These are phyloP conservation scores for Heliconius erato DNA, from an alignment of 2,888 invertebrate genomes.

Conservation along the genomic window DNA sequence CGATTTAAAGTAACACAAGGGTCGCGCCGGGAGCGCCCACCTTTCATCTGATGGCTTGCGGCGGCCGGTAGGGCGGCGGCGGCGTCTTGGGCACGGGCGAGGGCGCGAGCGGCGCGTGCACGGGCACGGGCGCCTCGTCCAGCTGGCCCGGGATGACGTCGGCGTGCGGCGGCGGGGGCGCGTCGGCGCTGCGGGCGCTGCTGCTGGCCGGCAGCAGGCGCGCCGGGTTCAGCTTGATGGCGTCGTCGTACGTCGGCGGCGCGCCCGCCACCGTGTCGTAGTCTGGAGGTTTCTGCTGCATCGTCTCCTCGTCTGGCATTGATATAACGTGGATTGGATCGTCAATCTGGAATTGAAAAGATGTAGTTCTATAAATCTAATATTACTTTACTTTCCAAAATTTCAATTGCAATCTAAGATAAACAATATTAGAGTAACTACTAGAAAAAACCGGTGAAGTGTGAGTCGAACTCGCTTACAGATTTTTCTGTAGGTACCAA, in stretches of 20 bases:
- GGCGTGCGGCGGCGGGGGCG: slow-evolving; percentile 56
- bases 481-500: too few relatives aligned
- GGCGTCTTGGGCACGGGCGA: slow-evolving; percentile 78
- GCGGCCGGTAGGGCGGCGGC: slow-evolving; percentile 82
- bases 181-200: slow-evolving; percentile 64
- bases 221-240: slow-evolving; percentile 89
- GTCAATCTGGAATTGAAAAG: slow-evolving; percentile 83
- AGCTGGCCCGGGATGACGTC: slow-evolving; percentile 71
- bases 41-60: slow-evolving; percentile 83
- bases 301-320: slow-evolving; percentile 85
- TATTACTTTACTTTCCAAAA: not conserved
- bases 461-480: too few relatives aligned
- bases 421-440: not conserved
- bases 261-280: slow-evolving; percentile 89
- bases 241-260: slow-evolving; percentile 90
- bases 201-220: slow-evolving; percentile 79
- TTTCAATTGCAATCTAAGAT: not conserved
- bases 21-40: slow-evolving; percentile 55
- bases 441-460: too few relatives aligned
- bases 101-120: slow-evolving; percentile 67
- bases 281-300: slow-evolving; percentile 90
- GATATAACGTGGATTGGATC: slow-evolving; percentile 89
- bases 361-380: slow-evolving; percentile 10
- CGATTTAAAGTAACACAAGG: slow-evolving; percentile 75
- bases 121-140: slow-evolving; percentile 62